phyloP scores from a whole-genome alignment of 2,797 vertebrate species.

The Falco biarmicus region DNA sequence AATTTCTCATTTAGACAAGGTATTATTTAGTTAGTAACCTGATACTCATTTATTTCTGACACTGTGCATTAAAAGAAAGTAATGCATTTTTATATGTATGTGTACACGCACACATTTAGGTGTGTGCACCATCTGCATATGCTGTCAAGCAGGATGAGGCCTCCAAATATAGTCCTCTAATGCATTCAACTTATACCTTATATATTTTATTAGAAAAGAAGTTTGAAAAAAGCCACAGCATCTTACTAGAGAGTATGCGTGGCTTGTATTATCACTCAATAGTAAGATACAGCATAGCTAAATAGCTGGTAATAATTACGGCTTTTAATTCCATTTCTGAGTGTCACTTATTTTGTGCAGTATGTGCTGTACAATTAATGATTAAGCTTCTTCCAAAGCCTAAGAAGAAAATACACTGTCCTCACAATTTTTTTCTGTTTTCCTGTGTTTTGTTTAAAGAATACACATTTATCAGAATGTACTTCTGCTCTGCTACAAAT shows the following conservation, averaged over 20 bases:
- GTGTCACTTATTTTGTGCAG: not conserved
- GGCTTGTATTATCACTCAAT: not conserved
- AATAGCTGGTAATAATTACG: not conserved
- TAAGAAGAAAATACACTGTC: not conserved
- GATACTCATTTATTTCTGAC: conserved; percentile 13
- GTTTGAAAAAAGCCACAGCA: not conserved
- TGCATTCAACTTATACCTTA: not conserved
- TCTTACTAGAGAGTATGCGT: not conserved
- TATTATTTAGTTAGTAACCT: conserved; percentile 28
- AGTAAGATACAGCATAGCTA: not conserved
- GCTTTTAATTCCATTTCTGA: conserved; percentile 14
- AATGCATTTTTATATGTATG: not conserved
- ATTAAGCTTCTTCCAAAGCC: not conserved
- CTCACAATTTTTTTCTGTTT: not conserved
- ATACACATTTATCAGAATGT: not conserved
- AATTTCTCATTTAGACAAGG: conserved; percentile 22
- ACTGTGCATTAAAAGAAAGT: not conserved
- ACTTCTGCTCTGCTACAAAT: not conserved
- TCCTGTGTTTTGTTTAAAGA: not conserved
- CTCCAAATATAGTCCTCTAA: not conserved
- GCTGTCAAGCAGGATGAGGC: not conserved
- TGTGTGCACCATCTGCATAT: not conserved
- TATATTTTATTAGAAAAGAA: conserved; percentile 20
- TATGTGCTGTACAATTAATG: not conserved
- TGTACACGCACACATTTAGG: not conserved